A percentile compares a stretch with the other conserved stretches of the same genome.
These are phyloP conservation scores for Diabrotica virgifera DNA, from an alignment of 1,140 invertebrate species.

Conservation along the genomic window DNA sequence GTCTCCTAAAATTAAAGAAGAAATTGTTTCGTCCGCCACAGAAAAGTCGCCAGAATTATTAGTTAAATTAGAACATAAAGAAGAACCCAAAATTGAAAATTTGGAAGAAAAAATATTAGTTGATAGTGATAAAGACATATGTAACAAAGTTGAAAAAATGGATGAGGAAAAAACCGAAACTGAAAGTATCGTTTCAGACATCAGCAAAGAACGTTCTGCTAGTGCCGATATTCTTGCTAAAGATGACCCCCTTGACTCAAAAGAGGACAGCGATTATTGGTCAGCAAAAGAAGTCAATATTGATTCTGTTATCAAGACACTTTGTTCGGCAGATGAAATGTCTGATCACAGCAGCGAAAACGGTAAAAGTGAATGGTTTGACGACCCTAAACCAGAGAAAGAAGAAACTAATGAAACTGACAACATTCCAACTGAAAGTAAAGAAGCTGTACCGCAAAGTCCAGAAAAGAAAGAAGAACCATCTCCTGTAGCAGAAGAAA, in stretches of 20 bases:
- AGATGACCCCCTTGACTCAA: conserved; percentile 54
- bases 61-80: not conserved
- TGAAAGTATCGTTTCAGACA: conserved; percentile 37
- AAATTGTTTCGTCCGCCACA: not conserved
- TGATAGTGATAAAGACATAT: conserved; percentile 11
- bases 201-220: conserved; percentile 35
- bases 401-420: conserved; percentile 6
- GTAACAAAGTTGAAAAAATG: conserved; percentile 38
- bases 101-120: conserved; percentile 23
- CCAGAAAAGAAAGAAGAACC: not conserved
- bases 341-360: conserved; percentile 49
- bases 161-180: conserved; percentile 41
- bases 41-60: conserved; percentile 5
- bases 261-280: conserved; percentile 74
- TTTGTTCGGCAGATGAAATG: conserved; percentile 53
- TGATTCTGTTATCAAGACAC: conserved; percentile 73
- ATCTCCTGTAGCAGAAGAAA: conserved; percentile 1
- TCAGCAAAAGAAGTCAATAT: conserved; percentile 74
- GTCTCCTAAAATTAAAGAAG: conserved; percentile 25
- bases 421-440: conserved; percentile 5
- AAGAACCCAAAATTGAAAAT: conserved; percentile 6
- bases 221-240: conserved; percentile 42
- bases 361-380: conserved; percentile 27
- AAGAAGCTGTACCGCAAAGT: not conserved
- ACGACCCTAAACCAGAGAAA: conserved; percentile 16